A percentile compares a stretch with the other conserved stretches of the same genome.
These are phyloP conservation scores for Ailurus styani DNA, from an alignment of 2,113 vertebrate species.

Conservation along the genomic window DNA sequence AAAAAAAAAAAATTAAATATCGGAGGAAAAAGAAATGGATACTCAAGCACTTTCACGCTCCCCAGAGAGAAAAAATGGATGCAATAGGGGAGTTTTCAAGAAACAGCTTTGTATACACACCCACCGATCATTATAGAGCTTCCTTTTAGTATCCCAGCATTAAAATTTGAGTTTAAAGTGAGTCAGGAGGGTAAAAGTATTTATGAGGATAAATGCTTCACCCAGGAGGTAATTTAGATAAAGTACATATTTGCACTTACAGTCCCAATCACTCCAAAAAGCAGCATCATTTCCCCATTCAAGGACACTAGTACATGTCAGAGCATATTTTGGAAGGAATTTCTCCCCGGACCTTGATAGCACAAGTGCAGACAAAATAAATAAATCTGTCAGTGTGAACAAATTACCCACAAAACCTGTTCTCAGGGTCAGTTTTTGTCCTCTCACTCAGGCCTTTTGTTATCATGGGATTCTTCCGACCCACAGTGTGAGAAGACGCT, in stretches of 20 bases:
- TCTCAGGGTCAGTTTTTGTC: neutral
- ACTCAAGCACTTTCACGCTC: neutral
- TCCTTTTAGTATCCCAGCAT: neutral
- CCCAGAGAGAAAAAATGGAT: neutral
- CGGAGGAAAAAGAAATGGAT: neutral
- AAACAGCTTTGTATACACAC: neutral
- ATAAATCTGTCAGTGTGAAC: slow-evolving; percentile 49
- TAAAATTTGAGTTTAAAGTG: neutral
- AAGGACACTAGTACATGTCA: neutral
- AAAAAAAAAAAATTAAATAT: neutral
- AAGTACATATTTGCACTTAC: neutral
- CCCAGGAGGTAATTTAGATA: neutral
- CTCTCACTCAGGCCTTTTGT: neutral
- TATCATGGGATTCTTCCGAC: neutral
- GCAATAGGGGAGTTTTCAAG: neutral
- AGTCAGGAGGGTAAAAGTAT: neutral
- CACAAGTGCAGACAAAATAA: slow-evolving; percentile 35
- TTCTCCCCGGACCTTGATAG: slow-evolving; percentile 42
- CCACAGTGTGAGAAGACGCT: neutral
- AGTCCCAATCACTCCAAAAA: neutral
- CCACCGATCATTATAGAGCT: neutral
- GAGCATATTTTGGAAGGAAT: slow-evolving; percentile 30
- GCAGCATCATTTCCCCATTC: neutral
- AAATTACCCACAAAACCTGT: slow-evolving; percentile 14
- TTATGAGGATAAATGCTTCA: neutral